Percentiles rank a stretch among this genome's conserved stretches.
phyloP scores from a whole-genome alignment of 2,888 invertebrate genomes.

The Hesperia comma region DNA sequence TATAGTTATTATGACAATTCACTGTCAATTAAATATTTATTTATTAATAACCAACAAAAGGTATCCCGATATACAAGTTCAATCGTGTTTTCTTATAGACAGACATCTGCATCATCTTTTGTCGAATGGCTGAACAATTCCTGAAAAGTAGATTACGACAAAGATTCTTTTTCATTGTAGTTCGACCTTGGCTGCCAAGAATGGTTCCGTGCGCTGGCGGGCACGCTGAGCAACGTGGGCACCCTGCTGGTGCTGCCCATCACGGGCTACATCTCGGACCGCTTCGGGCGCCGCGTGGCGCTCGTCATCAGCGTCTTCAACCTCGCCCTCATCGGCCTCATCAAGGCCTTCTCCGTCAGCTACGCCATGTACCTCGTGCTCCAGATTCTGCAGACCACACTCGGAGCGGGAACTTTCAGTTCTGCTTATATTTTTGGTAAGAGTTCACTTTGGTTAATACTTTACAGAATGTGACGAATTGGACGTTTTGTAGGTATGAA shows the following conservation, averaged over 20 bases:
- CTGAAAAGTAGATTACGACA: too few relatives aligned
- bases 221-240: constrained; percentile 88
- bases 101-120: too few relatives aligned
- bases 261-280: constrained; percentile 88
- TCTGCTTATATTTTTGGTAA: constrained; percentile 60
- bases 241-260: constrained; percentile 87
- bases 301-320: constrained; percentile 72
- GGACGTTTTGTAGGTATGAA: too few relatives aligned
- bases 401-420: constrained; percentile 71
- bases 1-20: too few relatives aligned
- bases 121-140: too few relatives aligned
- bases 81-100: too few relatives aligned
- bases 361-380: constrained; percentile 71
- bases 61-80: too few relatives aligned
- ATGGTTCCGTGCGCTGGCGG: constrained; percentile 88
- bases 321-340: constrained; percentile 57
- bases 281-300: constrained; percentile 80
- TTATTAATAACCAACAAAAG: too few relatives aligned
- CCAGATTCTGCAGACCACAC: constrained; percentile 70
- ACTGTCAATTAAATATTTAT: too few relatives aligned
- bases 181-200: constrained; percentile 86
- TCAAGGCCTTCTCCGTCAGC: constrained; percentile 80
- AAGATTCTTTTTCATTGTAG: constrained; percentile 62
- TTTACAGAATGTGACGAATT: not conserved
- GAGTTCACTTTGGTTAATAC: constrained; percentile 33